These are phyloP conservation scores for Oscheius onirici DNA, from an alignment of 2,888 invertebrate genomes.

Conservation along the genomic window DNA sequence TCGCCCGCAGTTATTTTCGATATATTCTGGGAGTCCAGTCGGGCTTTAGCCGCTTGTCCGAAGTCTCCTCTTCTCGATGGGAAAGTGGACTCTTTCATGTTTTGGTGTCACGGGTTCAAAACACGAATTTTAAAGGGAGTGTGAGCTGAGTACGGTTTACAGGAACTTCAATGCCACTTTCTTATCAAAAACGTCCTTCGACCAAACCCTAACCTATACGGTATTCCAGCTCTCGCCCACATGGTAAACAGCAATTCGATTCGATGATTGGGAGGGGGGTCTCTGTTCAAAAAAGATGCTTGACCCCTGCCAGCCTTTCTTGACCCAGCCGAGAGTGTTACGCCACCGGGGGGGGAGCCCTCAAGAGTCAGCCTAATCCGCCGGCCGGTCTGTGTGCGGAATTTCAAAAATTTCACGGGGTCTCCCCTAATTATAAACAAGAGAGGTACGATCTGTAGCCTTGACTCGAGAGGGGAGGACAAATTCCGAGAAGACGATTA, in stretches of 20 bases:
- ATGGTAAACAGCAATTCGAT: too few species aligned
- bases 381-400: slow-evolving; percentile 17
- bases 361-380: slow-evolving; percentile 27
- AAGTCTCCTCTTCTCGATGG: neutral
- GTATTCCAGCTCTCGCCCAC: too few species aligned
- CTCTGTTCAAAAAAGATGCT: neutral
- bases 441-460: neutral
- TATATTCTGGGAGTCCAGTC: neutral
- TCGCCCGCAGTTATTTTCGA: slow-evolving; percentile 12
- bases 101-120: neutral
- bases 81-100: slow-evolving; percentile 11
- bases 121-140: too few species aligned
- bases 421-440: neutral
- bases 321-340: slow-evolving; percentile 19
- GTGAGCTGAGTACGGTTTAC: too few species aligned
- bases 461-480: neutral
- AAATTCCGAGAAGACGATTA: slow-evolving; percentile 15
- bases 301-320: slow-evolving; percentile 29
- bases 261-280: too few species aligned
- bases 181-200: too few species aligned
- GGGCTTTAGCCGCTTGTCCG: too few species aligned
- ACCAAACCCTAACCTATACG: too few species aligned
- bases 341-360: slow-evolving; percentile 12
- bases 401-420: slow-evolving; percentile 24
- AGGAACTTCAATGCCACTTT: too few species aligned